Evolutionary conservation across 2,113 vertebrate species (phyloP), one percentile per base, ranked within the genome.

Genomic region (Andinoacara biseriatus): DNA sequence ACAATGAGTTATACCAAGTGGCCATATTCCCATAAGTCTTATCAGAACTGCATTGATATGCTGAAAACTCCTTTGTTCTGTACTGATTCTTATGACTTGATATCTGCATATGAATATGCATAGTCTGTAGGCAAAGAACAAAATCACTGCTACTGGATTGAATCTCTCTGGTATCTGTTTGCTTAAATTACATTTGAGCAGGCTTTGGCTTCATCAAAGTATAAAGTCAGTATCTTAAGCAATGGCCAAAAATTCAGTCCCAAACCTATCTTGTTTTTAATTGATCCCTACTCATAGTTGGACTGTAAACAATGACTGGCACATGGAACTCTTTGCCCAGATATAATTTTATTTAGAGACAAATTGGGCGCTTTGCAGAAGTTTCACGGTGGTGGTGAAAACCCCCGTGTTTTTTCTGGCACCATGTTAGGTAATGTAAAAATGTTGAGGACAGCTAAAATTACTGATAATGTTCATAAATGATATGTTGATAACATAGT

Each of bases 11-110:
- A 76, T 80, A 82, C 74, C 67, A 81, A 87, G 81, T 49, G 43
- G 57, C 58, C 13, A 11, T 85, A 88, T 85, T 69, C 63, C 74
- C 84, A 26, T n/a, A 7, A 77, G 78, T 81, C 88, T 86, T 91
- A 92, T 63, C 83, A 81, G 35, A 72, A 80, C 76, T 81, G 74
- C 49, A 82, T 11, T 29, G 80, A 26, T 85, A 60, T 57, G 43
- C 80, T 85, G 65, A 61, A 85, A 79, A 63, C 76, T 77, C 43
- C 58, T 77, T 65, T 17, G 56, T 87, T 81, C 76, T 59, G n/a
- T 46, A 38, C 18, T 33, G 67, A 33, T 72, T 72, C 31, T 54
- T 29, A 54, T 72, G 20, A 52, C 26, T 72, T 10, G 46, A 72
- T 33, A 43, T 67, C 46, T 79, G 54, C 59, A 52, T 31, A 31